Evolutionary conservation across 2,888 invertebrate species (phyloP).

Genomic region (Amphimallon solstitiale): DNA sequence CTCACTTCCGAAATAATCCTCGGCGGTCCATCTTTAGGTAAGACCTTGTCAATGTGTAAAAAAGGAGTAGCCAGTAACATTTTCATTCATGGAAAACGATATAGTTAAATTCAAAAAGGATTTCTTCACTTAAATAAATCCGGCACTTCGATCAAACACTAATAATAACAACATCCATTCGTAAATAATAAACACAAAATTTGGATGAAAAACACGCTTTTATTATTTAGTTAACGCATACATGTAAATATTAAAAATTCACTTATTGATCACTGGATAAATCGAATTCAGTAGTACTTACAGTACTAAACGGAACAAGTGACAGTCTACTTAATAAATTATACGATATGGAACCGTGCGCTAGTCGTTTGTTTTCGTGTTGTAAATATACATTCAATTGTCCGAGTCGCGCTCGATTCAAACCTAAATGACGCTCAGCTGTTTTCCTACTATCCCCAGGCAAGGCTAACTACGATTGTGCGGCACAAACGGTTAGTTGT

Average conservation of each 20-base stretch:
- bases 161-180: too few species aligned
- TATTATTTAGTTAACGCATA: too few species aligned
- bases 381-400: too few species aligned
- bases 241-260: too few species aligned
- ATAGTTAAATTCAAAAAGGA: neutral
- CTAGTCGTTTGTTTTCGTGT: too few species aligned
- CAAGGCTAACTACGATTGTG: constrained; percentile 7
- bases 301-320: too few species aligned
- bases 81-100: neutral
- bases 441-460: constrained; percentile 13
- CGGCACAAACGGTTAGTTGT: too few species aligned
- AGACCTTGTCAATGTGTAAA: constrained; percentile 42
- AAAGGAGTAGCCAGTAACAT: constrained; percentile 47
- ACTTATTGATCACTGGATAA: too few species aligned
- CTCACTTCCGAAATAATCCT: constrained; percentile 60
- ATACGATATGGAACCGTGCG: too few species aligned
- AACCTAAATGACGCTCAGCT: neutral
- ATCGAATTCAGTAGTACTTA: too few species aligned
- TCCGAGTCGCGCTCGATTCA: too few species aligned
- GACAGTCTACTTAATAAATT: too few species aligned
- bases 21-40: constrained; percentile 53
- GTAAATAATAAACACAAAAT: neutral
- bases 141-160: neutral
- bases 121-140: neutral
- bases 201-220: neutral